A percentile compares a stretch with the other conserved stretches of the same genome.
phyloP scores from a whole-genome alignment of 2,888 invertebrate species.

The Colostygia pectinataria region DNA sequence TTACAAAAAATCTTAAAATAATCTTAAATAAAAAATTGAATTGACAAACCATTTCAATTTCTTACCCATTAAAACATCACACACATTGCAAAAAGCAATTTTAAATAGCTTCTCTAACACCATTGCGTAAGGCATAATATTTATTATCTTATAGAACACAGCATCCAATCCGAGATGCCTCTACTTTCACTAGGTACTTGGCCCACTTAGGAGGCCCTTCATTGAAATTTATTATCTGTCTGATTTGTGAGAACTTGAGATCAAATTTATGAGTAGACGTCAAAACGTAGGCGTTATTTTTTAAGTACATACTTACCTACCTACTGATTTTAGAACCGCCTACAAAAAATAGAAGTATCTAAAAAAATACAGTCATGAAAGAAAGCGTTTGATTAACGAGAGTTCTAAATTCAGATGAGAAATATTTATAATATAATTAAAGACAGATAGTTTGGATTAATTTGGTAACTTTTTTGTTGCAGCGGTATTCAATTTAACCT shows the following conservation, averaged over 20 bases:
- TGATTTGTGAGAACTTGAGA: slow-evolving; percentile 36
- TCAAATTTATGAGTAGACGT: slow-evolving; percentile 32
- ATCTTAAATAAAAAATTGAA: slow-evolving; percentile 14
- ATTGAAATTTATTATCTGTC: slow-evolving; percentile 40
- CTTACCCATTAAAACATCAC: slow-evolving; percentile 11
- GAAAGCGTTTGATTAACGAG: slow-evolving; percentile 6
- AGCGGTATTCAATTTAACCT: too few species aligned
- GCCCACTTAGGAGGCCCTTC: slow-evolving; percentile 55
- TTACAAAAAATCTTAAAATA: background rate
- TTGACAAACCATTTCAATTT: slow-evolving; percentile 30
- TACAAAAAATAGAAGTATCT: background rate
- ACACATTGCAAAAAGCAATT: slow-evolving; percentile 1
- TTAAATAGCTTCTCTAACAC: slow-evolving; percentile 11
- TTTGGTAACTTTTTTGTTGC: too few species aligned
- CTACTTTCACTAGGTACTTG: slow-evolving; percentile 68
- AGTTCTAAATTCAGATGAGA: too few species aligned
- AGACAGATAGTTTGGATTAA: too few species aligned
- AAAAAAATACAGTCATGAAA: background rate
- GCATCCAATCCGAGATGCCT: slow-evolving; percentile 17
- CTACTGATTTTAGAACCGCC: slow-evolving; percentile 7
- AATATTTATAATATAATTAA: too few species aligned
- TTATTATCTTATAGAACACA: slow-evolving; percentile 7
- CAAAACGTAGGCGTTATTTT: slow-evolving; percentile 27
- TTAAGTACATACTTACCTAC: too few species aligned
- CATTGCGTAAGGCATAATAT: slow-evolving; percentile 11